Evolutionary conservation across 2,797 vertebrate species (phyloP), one percentile per base, ranked within the genome.

Genomic region (Psittacula derbiana): DNA sequence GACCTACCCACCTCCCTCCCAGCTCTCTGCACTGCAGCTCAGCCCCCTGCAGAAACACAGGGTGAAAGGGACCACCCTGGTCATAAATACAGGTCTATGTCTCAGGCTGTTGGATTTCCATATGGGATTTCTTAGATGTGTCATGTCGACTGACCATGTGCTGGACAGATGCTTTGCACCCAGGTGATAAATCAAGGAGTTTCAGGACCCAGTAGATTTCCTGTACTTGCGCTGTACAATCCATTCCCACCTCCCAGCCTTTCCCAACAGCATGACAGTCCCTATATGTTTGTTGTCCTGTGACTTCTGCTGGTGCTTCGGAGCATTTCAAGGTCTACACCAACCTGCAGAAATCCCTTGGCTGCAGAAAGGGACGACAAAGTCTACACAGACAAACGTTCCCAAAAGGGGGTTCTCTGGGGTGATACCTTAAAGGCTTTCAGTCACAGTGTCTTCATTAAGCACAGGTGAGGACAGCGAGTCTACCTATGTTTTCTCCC

Each of bases 41-140:
- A 41, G 83, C 38, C 86, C 66, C 49, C 70, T 88, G 75, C 62
- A 84, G 86, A 79, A 86, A 43, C 43, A 71, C 23, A 75, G 43
- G 55, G 12, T 44, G 58, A 0, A 62, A 86, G 88, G 86, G 92
- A 84, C 73, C 60, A 58, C n/a, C 41, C n/a, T 33, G 50, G 49
- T 40, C 27, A 64, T 73, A 64, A 40, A 33, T 85, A 75, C 65
- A 0, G 0, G 61, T 38, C 73, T 16, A 0, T 33, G 65, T 55
- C 65, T 92, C 62, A 83, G 69, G 61, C 69, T 96, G 76, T 31
- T 88, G 60, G 38, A 44, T 92, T 71, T 83, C 57, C 57, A 66
- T 2, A 10, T 10, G 25, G 60, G 75, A 60, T 88, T 94, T 71
- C 65, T 78, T 36, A 52, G 55, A 58, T 6, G 8, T 14, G 5